These are phyloP conservation scores for Lordiphosa fenestrarum DNA, from an alignment of 2,888 invertebrate species.

Conservation along the genomic window DNA sequence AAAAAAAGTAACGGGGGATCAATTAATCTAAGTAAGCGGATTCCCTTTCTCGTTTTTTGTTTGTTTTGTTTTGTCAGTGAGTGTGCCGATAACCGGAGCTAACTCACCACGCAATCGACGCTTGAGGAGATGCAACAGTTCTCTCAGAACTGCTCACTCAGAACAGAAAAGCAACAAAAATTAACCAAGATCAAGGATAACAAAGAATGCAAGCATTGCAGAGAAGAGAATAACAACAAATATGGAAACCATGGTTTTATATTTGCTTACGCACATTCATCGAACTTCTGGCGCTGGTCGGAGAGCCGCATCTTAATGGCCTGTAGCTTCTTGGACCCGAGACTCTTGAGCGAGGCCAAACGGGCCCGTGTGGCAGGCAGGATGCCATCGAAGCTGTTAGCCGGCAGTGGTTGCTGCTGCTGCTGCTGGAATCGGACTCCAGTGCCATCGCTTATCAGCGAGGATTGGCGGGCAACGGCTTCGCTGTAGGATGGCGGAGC, in stretches of 20 bases:
- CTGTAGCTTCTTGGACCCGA: conserved; percentile 86
- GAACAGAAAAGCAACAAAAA: conserved; percentile 31
- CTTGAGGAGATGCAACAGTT: conserved; percentile 66
- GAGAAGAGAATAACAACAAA: conserved; percentile 19
- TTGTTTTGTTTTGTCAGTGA: conserved; percentile 1
- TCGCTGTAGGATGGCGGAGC: conserved; percentile 66
- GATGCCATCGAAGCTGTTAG: conserved; percentile 61
- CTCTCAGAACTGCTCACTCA: conserved; percentile 65
- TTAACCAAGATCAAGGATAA: conserved; percentile 34
- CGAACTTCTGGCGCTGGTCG: conserved; percentile 78
- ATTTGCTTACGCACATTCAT: conserved; percentile 76
- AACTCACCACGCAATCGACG: conserved; percentile 74
- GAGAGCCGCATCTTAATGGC: conserved; percentile 84
- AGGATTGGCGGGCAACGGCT: conserved; percentile 47
- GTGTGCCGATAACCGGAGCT: conserved; percentile 26
- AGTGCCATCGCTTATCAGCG: conserved; percentile 13
- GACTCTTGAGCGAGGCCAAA: conserved; percentile 84
- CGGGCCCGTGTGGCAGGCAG: conserved; percentile 82
- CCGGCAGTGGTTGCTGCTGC: conserved; percentile 49
- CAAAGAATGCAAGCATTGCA: conserved; percentile 40
- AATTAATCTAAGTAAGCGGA: not conserved
- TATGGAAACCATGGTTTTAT: conserved; percentile 2
- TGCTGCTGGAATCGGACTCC: conserved; percentile 56
- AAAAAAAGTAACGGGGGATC: not conserved
- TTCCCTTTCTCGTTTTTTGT: not conserved